Conservation (phyloP, 2,113 vertebrate species). For the Podilymbus podiceps region DNA sequence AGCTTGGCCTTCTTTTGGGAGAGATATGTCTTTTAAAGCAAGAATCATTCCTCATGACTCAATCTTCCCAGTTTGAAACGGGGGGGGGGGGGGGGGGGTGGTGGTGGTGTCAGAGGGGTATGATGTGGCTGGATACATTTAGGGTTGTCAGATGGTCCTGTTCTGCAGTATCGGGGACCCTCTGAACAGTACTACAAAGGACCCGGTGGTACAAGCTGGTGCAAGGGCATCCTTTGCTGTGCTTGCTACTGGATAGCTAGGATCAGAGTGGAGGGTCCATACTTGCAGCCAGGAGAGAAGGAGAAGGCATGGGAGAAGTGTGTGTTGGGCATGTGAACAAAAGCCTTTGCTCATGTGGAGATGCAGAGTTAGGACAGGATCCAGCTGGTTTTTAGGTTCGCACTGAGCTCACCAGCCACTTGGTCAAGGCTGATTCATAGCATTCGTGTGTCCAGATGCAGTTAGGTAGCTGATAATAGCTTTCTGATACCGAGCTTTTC, state of each 20-base stretch:
- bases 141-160: neutral
- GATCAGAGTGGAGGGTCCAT: accelerated
- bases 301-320: neutral
- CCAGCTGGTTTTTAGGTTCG: neutral
- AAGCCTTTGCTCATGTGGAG: neutral
- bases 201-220: neutral
- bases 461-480: neutral
- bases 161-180: neutral
- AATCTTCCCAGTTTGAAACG: neutral
- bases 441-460: neutral
- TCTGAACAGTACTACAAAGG: neutral
- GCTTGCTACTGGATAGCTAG: neutral
- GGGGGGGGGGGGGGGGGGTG: accelerated
- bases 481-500: neutral
- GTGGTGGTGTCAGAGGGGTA: neutral
- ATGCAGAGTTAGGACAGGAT: neutral
- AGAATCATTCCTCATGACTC: neutral
- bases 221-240: neutral
- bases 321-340: neutral
- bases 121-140: neutral
- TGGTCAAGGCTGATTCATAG: neutral
- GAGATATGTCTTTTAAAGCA: neutral
- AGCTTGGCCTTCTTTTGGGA: neutral
- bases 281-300: neutral
- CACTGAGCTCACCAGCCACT: neutral